These are phyloP conservation scores for Caligus rogercresseyi DNA, from an alignment of 1,140 invertebrate species.

Conservation along the genomic window DNA sequence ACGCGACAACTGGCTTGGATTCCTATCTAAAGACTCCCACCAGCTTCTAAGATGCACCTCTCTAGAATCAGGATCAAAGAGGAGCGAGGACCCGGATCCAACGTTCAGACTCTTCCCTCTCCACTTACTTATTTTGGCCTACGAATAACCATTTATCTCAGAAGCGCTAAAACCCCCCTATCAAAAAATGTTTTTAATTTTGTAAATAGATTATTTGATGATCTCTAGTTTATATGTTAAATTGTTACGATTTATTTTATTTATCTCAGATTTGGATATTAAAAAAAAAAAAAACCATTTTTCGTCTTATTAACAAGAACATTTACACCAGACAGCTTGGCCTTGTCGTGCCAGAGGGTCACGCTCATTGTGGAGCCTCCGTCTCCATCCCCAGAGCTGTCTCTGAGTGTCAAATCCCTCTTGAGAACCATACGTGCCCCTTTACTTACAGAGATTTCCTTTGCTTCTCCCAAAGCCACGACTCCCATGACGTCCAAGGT, in stretches of 20 bases:
- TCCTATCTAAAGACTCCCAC: neutral
- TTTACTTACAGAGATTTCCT: neutral
- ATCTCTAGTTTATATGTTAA: too few relatives aligned
- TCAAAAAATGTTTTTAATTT: too few relatives aligned
- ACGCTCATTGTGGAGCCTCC: neutral
- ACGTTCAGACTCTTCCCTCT: constrained; percentile 2
- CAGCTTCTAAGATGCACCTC: too few relatives aligned
- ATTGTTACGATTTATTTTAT: too few relatives aligned
- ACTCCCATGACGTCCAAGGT: constrained; percentile 1
- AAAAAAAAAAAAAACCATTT: neutral
- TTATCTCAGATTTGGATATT: too few relatives aligned
- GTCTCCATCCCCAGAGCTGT: neutral
- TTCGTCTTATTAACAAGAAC: neutral
- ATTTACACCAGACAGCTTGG: neutral
- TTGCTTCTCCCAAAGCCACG: neutral
- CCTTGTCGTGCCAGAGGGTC: constrained; percentile 1
- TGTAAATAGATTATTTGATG: too few relatives aligned
- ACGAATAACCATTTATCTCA: too few relatives aligned
- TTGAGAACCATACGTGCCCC: neutral
- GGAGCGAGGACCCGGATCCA: neutral
- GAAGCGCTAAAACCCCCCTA: too few relatives aligned
- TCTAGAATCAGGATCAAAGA: constrained; percentile 6
- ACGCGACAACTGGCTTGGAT: too few relatives aligned
- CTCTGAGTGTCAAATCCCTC: neutral
- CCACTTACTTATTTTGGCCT: constrained; percentile 1